phyloP scores from a whole-genome alignment of 2,888 invertebrate species.

The Gari tellinella region DNA sequence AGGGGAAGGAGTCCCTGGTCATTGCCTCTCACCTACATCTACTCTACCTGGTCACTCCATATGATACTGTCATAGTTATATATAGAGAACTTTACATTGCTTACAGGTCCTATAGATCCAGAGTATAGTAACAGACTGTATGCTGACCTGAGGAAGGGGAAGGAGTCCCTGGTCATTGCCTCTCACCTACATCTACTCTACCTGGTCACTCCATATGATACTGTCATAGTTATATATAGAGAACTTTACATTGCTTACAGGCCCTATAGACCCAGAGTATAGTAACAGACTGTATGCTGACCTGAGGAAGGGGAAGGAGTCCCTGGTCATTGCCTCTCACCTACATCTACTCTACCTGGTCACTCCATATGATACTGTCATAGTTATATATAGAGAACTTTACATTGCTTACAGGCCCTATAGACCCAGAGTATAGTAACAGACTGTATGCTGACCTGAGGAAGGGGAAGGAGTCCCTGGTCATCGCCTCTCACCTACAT shows the following conservation, averaged over 20 bases:
- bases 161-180: constrained; percentile 90
- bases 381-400: too few relatives aligned
- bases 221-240: too few relatives aligned
- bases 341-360: constrained; percentile 95
- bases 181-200: constrained; percentile 94
- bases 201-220: constrained; percentile 92
- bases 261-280: constrained; percentile 91
- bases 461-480: constrained; percentile 90
- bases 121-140: constrained; percentile 90
- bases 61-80: constrained; percentile 89
- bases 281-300: constrained; percentile 91
- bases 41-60: constrained; percentile 93
- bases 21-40: constrained; percentile 93
- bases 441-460: constrained; percentile 91
- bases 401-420: constrained; percentile 88
- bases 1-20: constrained; percentile 91
- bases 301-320: constrained; percentile 89
- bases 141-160: constrained; percentile 90
- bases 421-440: constrained; percentile 90
- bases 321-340: constrained; percentile 91
- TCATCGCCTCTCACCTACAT: constrained; percentile 93
- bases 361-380: constrained; percentile 90
- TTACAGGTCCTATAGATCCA: constrained; percentile 91
- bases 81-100: too few relatives aligned
- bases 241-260: too few relatives aligned